Evolutionary conservation across 2,797 vertebrate genomes (phyloP).

Genomic region (Columba guinea): DNA sequence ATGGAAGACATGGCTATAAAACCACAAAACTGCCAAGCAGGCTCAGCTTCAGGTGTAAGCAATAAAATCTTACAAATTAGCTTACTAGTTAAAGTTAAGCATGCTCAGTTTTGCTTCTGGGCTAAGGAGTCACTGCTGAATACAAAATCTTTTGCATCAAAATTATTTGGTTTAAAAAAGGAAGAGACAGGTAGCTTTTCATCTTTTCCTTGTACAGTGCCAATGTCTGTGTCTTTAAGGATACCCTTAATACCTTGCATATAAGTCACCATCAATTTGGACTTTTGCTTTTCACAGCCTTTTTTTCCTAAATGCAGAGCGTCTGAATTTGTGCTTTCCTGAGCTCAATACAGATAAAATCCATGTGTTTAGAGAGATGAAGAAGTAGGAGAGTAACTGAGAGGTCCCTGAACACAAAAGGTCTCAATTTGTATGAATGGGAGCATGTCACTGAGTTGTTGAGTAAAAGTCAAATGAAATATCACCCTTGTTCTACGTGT

Average conservation of each 20-base stretch:
- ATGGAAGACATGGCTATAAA: not conserved
- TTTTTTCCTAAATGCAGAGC: not conserved
- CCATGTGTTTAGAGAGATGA: not conserved
- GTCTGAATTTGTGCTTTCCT: not conserved
- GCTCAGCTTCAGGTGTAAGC: not conserved
- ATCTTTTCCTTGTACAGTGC: not conserved
- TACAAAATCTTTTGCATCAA: not conserved
- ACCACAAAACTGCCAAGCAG: not conserved
- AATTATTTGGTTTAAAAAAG: not conserved
- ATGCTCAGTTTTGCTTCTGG: not conserved
- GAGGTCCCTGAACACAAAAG: not conserved
- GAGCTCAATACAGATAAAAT: not conserved
- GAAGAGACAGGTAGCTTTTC: not conserved
- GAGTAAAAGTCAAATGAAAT: not conserved
- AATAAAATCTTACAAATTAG: not conserved
- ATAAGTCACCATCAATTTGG: not conserved
- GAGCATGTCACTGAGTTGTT: not conserved
- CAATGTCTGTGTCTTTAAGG: not conserved
- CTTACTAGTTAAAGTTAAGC: not conserved
- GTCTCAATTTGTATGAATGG: not conserved
- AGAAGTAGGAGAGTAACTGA: not conserved
- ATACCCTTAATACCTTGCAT: not conserved
- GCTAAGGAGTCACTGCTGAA: not conserved
- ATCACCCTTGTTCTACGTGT: not conserved
- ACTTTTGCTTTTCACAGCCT: not conserved